Evolutionary conservation across 2,113 vertebrate genomes (phyloP).

Genomic region (Rhynchopsitta pachyrhyncha): DNA sequence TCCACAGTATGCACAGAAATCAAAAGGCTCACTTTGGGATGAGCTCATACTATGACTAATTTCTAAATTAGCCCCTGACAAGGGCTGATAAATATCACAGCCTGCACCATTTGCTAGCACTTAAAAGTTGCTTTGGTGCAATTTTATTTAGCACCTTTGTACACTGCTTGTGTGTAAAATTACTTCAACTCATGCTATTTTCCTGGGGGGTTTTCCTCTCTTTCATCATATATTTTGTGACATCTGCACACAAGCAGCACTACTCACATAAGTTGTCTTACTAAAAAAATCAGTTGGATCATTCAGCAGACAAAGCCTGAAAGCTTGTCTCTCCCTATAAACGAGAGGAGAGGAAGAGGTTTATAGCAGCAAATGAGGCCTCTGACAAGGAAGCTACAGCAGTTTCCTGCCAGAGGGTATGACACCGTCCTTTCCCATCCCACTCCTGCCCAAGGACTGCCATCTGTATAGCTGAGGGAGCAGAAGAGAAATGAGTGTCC

Average conservation of each 20-base stretch:
- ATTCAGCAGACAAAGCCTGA: background rate
- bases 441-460: background rate
- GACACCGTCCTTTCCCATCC: background rate
- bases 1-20: background rate
- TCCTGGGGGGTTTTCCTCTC: background rate
- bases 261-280: background rate
- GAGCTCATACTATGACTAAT: background rate
- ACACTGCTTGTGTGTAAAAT: background rate
- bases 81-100: background rate
- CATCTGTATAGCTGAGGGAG: background rate
- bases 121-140: background rate
- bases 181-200: background rate
- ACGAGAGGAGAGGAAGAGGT: background rate
- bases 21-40: constrained; percentile 3
- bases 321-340: constrained; percentile 24
- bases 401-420: constrained; percentile 12
- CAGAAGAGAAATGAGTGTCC: background rate
- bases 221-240: background rate
- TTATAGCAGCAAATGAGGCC: background rate
- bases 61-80: background rate
- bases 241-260: background rate
- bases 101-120: background rate
- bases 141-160: background rate
- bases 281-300: background rate
- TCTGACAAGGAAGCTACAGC: constrained; percentile 19